Evolutionary conservation across 2,888 invertebrate genomes (phyloP), one percentile per base, ranked within the genome.

Genomic region (Prosopocoilus inquinatus): DNA sequence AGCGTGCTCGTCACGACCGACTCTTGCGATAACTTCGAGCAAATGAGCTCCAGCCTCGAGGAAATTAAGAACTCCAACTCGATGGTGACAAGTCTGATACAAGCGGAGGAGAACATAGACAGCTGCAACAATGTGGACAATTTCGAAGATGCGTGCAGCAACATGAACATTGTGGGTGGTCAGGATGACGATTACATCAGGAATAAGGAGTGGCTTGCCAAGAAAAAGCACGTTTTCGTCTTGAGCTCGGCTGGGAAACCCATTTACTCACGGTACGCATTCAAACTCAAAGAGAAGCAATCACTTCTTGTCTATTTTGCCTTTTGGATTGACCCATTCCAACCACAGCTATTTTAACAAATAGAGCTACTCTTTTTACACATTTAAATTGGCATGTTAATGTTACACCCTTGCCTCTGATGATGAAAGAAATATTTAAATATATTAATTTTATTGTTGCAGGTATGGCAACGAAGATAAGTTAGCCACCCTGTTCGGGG

Each of bases 231-330:
- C 79, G 85, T 98, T 32, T 97, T 98, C 74, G 91, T 98, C 65
- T 76, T 97, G 33, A 96, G 96, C 76, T 90, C 93, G 68, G 94
- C 97, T 9, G 97, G 97, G 2, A 98, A 98, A 78, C 97, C 97
- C 11, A 94, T 98, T 65, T 98, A 96, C 78, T 91, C 95, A 9
- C 85, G 91, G 87, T 90, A 5, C 20, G 20, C 4, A 28, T 5
- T 28, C 76, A 38, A 8, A n/a, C n/a, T 11, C 47, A 1, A 3
- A 7, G 4, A 3, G 12, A 32, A 32, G 13, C 41, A 43, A 4
- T 43, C 4, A 41, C 20, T 41, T 2, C n/a, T n/a, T n/a, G n/a
- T n/a, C n/a, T n/a, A n/a, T n/a, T n/a, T n/a, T n/a, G n/a, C n/a
- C n/a, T n/a, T n/a, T 59, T 52, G 5, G n/a, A 32, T 8, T 9